Percentiles rank a stretch among this genome's conserved stretches.
Conservation (phyloP, 2,888 invertebrate species). For the Chrysotoxum bicinctum region DNA sequence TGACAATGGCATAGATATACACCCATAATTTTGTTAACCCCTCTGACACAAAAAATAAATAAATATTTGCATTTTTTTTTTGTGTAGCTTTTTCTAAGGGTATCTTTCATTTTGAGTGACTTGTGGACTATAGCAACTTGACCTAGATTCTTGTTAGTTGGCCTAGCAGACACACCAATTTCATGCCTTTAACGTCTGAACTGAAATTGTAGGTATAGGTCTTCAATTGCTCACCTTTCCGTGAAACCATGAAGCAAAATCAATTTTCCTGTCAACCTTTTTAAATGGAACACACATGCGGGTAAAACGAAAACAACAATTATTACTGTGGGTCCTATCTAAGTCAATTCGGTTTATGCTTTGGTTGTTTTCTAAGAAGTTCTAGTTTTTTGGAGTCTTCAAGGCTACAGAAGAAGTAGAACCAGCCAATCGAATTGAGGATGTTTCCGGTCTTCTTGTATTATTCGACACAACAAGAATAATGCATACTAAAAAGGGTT, state of each 20-base stretch:
- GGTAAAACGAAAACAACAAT: neutral
- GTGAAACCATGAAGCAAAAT: slow-evolving; percentile 37
- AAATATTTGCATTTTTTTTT: neutral
- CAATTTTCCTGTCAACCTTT: slow-evolving; percentile 56
- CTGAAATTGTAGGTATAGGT: slow-evolving; percentile 64
- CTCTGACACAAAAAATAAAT: neutral
- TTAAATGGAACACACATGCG: slow-evolving; percentile 38
- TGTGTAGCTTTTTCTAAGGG: neutral
- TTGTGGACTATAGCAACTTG: slow-evolving; percentile 50
- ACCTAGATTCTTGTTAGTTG: slow-evolving; percentile 50
- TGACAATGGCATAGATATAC: slow-evolving; percentile 58
- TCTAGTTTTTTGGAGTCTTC: slow-evolving; percentile 8
- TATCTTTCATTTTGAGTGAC: slow-evolving; percentile 19
- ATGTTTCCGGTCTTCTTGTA: slow-evolving; percentile 33
- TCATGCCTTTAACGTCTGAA: slow-evolving; percentile 28
- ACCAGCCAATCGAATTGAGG: slow-evolving; percentile 18
- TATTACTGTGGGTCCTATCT: neutral
- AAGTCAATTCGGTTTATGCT: neutral
- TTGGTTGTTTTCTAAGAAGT: slow-evolving; percentile 24
- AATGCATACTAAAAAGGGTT: neutral
- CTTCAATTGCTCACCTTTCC: slow-evolving; percentile 31
- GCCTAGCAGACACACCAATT: slow-evolving; percentile 12
- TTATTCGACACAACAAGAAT: slow-evolving; percentile 18
- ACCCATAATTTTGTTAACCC: slow-evolving; percentile 25
- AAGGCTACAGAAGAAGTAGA: slow-evolving; percentile 21